Base-by-base conservation (phyloP, 1,140 invertebrate genomes). In the Meloidogyne hapla region DNA sequence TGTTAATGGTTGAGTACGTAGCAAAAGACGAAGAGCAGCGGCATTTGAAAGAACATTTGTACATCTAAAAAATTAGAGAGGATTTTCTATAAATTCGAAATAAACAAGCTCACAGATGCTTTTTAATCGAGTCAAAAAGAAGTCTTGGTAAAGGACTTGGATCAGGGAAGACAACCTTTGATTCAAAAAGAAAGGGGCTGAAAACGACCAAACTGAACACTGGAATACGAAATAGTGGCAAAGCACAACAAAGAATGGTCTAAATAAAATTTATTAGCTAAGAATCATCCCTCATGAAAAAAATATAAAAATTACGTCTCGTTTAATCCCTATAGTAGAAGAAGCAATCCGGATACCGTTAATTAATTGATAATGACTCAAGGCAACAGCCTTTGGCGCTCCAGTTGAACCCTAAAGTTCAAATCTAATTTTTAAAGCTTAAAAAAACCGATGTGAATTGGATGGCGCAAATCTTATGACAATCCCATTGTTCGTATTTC, bases 301-400 rank as follows among this genome's bases (percentile, higher is more conserved):
- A 42, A 42, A 42, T 42, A 64, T 64, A 9, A 8, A 23, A 26
- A 3, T 23, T 45, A 83, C 83, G 38, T 83, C 75, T 63, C 72
- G 70, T 28, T 74, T 77, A 12, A 85, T 84, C 21, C 83, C 80
- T 67, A 85, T 87, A 6, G 79, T 75, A 8, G 77, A 69, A 13
- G 82, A 78, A 1, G 80, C 84, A 26, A 83, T 76, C n/a, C 85
- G 66, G 25, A 78, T 81, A 15, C 83, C 83, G 56, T 85, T 85
- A 28, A 85, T 77, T 48, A 87, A 64, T 65, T 85, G 84, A 73
- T 85, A 85, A 65, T 85, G 84, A 23, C 84, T 82, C 9, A 85
- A 26, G 4, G 77, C 84, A 23, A 81, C 79, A 13, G 84, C 79
- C 65, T 87, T 85, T 8, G 83, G 85, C 12, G 72, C 62, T 38